A percentile compares a stretch with the other conserved stretches of the same genome.
These are phyloP conservation scores for Parazoanthus darwini DNA, from an alignment of 92 coral and sea anemone genomes.

Conservation along the genomic window DNA sequence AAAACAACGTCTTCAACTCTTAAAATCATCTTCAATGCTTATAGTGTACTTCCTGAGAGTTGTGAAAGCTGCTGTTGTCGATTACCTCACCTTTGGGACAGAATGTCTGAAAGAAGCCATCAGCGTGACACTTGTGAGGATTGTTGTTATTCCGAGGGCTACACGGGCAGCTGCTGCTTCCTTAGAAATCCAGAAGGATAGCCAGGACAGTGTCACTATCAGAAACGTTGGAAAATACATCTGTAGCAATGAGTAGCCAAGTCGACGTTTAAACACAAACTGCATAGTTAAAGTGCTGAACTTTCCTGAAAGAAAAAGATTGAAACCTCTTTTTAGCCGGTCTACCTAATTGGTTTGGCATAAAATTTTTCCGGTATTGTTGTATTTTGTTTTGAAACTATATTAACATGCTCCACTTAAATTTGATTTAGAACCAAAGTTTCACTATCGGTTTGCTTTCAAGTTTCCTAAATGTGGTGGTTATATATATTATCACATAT, in stretches of 20 bases:
- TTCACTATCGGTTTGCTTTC: too few species aligned
- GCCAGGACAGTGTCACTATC: slow-evolving; percentile 70
- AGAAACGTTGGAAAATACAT: slow-evolving; percentile 67
- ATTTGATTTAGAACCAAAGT: too few species aligned
- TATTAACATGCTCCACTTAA: too few species aligned
- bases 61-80: neutral
- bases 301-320: slow-evolving; percentile 20
- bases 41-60: too few species aligned
- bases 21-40: too few species aligned
- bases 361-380: neutral
- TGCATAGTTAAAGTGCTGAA: slow-evolving; percentile 47
- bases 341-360: neutral
- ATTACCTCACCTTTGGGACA: slow-evolving; percentile 50
- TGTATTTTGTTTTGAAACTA: too few species aligned
- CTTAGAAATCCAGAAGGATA: slow-evolving; percentile 72
- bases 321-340: too few species aligned
- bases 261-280: slow-evolving; percentile 62
- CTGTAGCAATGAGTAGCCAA: slow-evolving; percentile 66
- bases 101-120: slow-evolving; percentile 73
- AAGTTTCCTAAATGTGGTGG: too few species aligned
- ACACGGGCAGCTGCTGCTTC: slow-evolving; percentile 80
- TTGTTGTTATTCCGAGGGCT: slow-evolving; percentile 68
- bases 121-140: slow-evolving; percentile 72
- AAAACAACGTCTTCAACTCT: too few species aligned
- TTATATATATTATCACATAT: too few species aligned